Conservation (phyloP, 2,888 invertebrate genomes). For the Thecocarcelia acutangulata region DNA sequence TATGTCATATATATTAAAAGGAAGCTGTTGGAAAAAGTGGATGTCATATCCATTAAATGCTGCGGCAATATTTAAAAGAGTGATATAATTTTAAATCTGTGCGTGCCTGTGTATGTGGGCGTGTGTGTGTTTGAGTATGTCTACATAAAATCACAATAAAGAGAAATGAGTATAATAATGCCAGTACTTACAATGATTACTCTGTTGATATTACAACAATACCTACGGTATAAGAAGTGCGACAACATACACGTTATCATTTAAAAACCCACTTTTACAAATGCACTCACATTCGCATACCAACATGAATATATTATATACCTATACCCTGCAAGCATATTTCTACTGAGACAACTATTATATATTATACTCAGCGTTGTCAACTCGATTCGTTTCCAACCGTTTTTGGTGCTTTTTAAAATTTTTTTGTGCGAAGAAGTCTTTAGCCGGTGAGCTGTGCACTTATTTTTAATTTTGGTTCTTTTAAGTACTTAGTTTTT, state of each 20-base stretch:
- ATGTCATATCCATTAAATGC: constrained; percentile 30
- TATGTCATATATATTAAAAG: not conserved
- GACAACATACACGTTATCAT: constrained; percentile 37
- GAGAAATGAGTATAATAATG: constrained; percentile 16
- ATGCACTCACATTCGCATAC: not conserved
- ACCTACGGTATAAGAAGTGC: constrained; percentile 22
- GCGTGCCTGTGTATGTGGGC: not conserved
- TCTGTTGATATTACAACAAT: constrained; percentile 29
- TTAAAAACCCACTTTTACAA: constrained; percentile 2
- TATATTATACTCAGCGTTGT: no score
- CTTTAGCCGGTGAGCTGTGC: no score
- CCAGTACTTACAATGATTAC: constrained; percentile 39
- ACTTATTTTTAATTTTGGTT: no score
- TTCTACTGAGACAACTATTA: no score
- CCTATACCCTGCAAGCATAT: no score
- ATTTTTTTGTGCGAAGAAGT: no score
- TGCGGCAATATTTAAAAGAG: constrained; percentile 11
- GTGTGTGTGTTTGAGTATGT: not conserved
- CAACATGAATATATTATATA: not conserved
- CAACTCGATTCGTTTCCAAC: no score
- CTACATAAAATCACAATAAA: not conserved
- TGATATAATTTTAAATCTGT: no score
- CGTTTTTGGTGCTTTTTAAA: no score
- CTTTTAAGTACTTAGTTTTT: no score
- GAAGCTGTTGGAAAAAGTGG: not conserved